Evolutionary conservation across 1,140 invertebrate genomes (phyloP).

Genomic region (Drosophila kepulauana): DNA sequence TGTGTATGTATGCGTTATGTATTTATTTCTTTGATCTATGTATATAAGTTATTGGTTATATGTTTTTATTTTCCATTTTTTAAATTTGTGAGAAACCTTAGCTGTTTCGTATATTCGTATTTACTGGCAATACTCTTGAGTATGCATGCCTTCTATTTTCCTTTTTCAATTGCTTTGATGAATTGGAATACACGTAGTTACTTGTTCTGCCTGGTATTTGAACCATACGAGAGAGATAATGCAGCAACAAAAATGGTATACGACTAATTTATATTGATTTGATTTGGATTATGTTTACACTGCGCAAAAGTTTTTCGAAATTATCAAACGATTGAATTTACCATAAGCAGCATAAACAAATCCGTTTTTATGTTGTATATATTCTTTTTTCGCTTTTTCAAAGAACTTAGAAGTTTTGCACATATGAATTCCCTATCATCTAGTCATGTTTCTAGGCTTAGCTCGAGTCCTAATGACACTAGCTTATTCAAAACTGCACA

Average conservation of each 20-base stretch:
- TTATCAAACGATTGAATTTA: slow-evolving; percentile 28
- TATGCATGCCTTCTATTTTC: slow-evolving; percentile 57
- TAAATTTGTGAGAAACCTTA: slow-evolving; percentile 77
- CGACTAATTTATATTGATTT: slow-evolving; percentile 31
- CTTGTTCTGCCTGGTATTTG: slow-evolving; percentile 49
- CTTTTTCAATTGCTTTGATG: slow-evolving; percentile 81
- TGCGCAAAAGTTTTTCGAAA: slow-evolving; percentile 25
- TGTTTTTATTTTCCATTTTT: slow-evolving; percentile 44
- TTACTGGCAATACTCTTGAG: slow-evolving; percentile 47
- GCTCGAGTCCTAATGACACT: slow-evolving; percentile 25
- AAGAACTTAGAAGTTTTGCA: slow-evolving; percentile 32
- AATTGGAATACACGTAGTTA: slow-evolving; percentile 83
- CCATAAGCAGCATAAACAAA: slow-evolving; percentile 23
- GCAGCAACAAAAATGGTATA: slow-evolving; percentile 52
- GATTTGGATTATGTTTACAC: slow-evolving; percentile 40
- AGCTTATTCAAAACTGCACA: slow-evolving; percentile 10
- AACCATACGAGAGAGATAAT: slow-evolving; percentile 54
- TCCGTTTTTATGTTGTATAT: slow-evolving; percentile 5
- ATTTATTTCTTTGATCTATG: slow-evolving; percentile 53
- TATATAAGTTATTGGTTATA: slow-evolving; percentile 63
- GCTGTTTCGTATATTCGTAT: slow-evolving; percentile 73
- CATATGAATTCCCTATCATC: slow-evolving; percentile 32
- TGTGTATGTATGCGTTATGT: slow-evolving; percentile 54
- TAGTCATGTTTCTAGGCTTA: slow-evolving; percentile 33
- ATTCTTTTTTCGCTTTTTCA: background rate